Conservation (phyloP, 1,140 invertebrate species). For the Propsilocerus akamusi region DNA sequence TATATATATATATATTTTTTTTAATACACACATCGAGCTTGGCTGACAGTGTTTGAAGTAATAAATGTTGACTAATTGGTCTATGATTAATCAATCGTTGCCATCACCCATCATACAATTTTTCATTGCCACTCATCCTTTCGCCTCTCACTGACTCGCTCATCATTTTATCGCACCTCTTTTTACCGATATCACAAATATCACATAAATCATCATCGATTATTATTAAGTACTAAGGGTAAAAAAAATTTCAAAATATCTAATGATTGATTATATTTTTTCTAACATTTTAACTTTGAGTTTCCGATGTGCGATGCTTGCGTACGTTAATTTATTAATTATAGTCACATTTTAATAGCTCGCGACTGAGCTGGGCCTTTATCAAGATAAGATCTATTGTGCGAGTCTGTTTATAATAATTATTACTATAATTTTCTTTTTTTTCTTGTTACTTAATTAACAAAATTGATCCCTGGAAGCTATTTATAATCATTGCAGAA, state of each 20-base stretch:
- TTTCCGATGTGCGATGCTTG: background rate
- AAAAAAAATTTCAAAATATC: background rate
- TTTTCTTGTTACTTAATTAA: no score
- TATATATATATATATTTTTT: no score
- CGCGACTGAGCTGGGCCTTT: no score
- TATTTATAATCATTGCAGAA: no score
- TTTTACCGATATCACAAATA: background rate
- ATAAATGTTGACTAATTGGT: background rate
- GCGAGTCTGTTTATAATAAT: no score
- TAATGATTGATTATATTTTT: slow-evolving; percentile 1
- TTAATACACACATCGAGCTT: no score
- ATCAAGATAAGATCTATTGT: no score
- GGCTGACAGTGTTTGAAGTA: no score
- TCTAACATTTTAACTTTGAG: background rate
- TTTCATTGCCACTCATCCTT: background rate
- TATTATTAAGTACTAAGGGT: background rate
- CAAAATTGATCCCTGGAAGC: no score
- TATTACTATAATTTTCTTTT: no score
- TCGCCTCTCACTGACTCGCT: background rate
- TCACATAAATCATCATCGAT: slow-evolving; percentile 1
- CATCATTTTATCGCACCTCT: background rate
- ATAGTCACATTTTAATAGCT: background rate
- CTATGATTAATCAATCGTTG: slow-evolving; percentile 2
- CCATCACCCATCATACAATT: no score
- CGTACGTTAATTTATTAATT: background rate